A percentile compares a stretch with the other conserved stretches of the same genome.
phyloP scores from a whole-genome alignment of 2,888 invertebrate species.

The Eubasilissa splendida region DNA sequence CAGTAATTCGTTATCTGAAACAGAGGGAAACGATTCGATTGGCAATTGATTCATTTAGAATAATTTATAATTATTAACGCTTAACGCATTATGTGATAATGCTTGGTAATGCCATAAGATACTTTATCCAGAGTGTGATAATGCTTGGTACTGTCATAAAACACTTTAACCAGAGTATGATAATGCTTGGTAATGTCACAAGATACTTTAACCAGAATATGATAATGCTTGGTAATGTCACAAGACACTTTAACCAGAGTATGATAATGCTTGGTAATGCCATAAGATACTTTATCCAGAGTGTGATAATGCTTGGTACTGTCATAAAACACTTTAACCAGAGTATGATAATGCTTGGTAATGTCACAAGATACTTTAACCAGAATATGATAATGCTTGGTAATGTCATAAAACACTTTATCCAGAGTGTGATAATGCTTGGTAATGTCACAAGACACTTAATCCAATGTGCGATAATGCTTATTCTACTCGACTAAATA shows the following conservation, averaged over 20 bases:
- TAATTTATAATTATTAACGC: too few species aligned
- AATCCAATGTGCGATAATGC: not conserved
- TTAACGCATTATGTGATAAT: too few species aligned
- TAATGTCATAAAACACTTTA: not conserved
- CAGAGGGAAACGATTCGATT: not conserved
- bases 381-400: too few species aligned
- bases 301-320: too few species aligned
- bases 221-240: not conserved
- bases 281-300: not conserved
- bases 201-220: not conserved
- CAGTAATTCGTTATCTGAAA: conserved; percentile 4
- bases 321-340: not conserved
- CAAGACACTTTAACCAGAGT: not conserved
- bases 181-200: not conserved
- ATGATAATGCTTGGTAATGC: too few species aligned
- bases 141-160: not conserved
- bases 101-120: not conserved
- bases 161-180: not conserved
- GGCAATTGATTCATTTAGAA: too few species aligned
- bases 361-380: not conserved
- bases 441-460: not conserved
- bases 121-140: too few species aligned
- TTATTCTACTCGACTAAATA: too few species aligned
- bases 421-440: not conserved
- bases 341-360: not conserved